Evolutionary conservation across 2,888 invertebrate genomes (phyloP).

Genomic region (Malachius bipustulatus): DNA sequence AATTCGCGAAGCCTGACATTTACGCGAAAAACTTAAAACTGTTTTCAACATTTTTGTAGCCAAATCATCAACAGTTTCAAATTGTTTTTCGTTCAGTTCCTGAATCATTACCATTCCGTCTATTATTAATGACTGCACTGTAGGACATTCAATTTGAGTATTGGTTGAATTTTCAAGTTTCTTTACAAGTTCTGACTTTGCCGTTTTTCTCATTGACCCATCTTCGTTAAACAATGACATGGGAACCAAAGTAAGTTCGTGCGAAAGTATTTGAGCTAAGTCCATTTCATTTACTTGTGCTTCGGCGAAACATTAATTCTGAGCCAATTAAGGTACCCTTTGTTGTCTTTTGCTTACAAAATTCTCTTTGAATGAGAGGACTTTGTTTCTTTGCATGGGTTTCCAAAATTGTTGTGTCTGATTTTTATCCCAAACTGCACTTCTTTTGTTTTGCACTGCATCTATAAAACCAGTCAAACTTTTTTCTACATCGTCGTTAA

Average conservation of each 20-base stretch:
- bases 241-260: conserved; percentile 13
- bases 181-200: conserved; percentile 15
- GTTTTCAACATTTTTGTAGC: conserved; percentile 5
- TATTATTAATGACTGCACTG: conserved; percentile 11
- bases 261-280: conserved; percentile 12
- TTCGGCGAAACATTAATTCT: conserved; percentile 15
- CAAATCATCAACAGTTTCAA: conserved; percentile 14
- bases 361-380: conserved; percentile 9
- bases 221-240: conserved; percentile 14
- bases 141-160: conserved; percentile 7
- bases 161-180: conserved; percentile 12
- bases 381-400: conserved; percentile 5
- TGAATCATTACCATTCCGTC: conserved; percentile 14
- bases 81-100: conserved; percentile 13
- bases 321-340: no score
- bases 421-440: conserved; percentile 4
- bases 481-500: conserved; percentile 6
- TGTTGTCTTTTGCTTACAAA: no score
- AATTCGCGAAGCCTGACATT: conserved; percentile 10
- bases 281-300: conserved; percentile 13
- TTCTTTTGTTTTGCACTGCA: background rate
- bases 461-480: conserved; percentile 6
- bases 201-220: conserved; percentile 15
- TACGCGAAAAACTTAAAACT: conserved; percentile 1
- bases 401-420: conserved; percentile 8